Base-by-base conservation (phyloP, 2,113 vertebrate species). In the Theropithecus gelada region DNA sequence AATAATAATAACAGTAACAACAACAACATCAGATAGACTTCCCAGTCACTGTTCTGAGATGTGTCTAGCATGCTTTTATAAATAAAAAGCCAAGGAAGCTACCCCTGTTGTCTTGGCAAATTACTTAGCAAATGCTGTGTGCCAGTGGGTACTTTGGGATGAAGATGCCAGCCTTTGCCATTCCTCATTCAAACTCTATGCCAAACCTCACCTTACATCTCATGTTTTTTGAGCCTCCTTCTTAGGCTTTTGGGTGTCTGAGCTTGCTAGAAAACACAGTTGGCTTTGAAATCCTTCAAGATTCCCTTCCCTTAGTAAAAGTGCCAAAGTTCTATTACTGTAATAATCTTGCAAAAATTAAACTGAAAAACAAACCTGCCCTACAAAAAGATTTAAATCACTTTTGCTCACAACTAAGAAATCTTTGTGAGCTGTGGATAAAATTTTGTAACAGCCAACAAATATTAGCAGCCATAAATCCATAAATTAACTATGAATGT, bases 321-420 rank as follows among this genome's bases (percentile, higher is more conserved):
- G 6, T 8, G 2, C 48, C 64, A 40, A 68, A 35, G 38, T 23
- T 23, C 48, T 93, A 73, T 50, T 22, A 55, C 57, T 43, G 35
- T 23, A 81, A 78, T 55, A 68, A 35, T 97, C 52, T 95, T 92
- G 64, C 14, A 70, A 88, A 92, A 80, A 55, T 64, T 68, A 84
- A 73, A 32, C 43, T 32, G 57, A 57, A 80, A 92, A 90, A 6
- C 9, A 79, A 72, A 92, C 3, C 38, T 73, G 16, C 35, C 16
- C 17, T 52, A 87, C 38, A 3, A 59, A 84, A 91, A 88, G 8
- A 48, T 50, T 89, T 85, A 70, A 91, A 43, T 89, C 9, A 12
- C 27, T n/a, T 10, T 30, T 52, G 66, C 61, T 84, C 78, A 61
- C 27, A 22, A 35, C 7, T 32, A 43, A 68, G 48, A 88, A 82